Base-by-base conservation (phyloP, 2,888 invertebrate genomes). In the Andrena flavipes region DNA sequence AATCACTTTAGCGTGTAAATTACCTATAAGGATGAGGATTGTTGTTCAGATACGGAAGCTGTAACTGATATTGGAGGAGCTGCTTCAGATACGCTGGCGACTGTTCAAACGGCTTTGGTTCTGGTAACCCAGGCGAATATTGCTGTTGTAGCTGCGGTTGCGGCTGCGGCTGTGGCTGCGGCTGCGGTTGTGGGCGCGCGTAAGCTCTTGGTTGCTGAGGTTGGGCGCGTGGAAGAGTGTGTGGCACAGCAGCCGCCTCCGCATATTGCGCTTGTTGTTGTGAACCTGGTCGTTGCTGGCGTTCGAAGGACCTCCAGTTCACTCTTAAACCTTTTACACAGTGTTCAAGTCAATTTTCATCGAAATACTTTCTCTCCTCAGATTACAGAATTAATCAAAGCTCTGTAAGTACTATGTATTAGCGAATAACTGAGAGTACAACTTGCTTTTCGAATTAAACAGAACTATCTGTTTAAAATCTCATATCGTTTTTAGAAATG, bases 1-100 rank as follows among this genome's bases (percentile, higher is more conserved):
- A 42, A 42, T 20, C 20, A 20, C 54, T 2, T 54, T 20, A 8
- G 54, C 23, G 8, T 8, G 54, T 20, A 5, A 54, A 54, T 54
- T 54, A 54, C 20, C 23, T 54, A 20, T 20, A 54, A 54, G 20
- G 23, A 26, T 10, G 42, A 42, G 42, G 42, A 16, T 2, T 42
- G 73, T 90, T 90, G 83, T 92, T 93, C 59, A 91, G 65, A 82
- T 93, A 93, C n/a, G 93, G 93, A 77, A 93, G 91, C 75, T 93
- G 92, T 20, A 90, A 90, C 76, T 93, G 93, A 71, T 90, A 93
- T 42, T 92, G 90, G 10, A 93, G 88, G 48, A 93, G 70, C 71
- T 93, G 91, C 35, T 92, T 92, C 51, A 94, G 93, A 48, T 91
- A 90, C 3, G 91, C 80, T 0, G 94, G 93, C 7, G 93, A 92